Evolutionary conservation across 2,113 vertebrate species (phyloP).

Genomic region (Taurulus bubalis): DNA sequence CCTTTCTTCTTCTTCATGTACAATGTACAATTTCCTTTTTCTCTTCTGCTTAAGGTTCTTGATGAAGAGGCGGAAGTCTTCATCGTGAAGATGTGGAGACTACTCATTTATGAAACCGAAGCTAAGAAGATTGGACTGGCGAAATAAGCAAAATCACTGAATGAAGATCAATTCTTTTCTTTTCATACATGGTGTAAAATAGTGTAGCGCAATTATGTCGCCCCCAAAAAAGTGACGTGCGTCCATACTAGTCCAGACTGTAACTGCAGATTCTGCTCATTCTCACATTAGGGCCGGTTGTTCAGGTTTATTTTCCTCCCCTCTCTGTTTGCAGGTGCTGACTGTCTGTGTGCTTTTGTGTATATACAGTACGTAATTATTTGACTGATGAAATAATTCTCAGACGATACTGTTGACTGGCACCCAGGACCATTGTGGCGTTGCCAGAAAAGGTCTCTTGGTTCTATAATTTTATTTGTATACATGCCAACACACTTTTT

Average conservation of each 20-base stretch:
- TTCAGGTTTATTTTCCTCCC: conserved; percentile 14
- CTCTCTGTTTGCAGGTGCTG: conserved; percentile 48
- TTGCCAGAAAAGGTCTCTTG: conserved; percentile 11
- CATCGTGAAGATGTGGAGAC: conserved; percentile 99
- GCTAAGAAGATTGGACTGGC: conserved; percentile 99
- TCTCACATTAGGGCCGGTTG: conserved; percentile 26
- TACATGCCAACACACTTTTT: conserved; percentile 25
- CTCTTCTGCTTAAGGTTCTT: conserved; percentile 86
- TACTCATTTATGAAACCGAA: conserved; percentile 99
- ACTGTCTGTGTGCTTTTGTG: conserved; percentile 53
- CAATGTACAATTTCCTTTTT: neutral
- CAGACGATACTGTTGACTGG: conserved; percentile 25
- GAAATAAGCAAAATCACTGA: conserved; percentile 85
- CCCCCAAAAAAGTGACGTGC: conserved; percentile 15
- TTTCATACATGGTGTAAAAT: conserved; percentile 44
- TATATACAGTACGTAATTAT: conserved; percentile 50
- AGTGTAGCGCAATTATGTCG: conserved; percentile 52
- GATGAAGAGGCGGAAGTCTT: conserved; percentile 99
- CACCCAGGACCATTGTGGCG: conserved; percentile 4
- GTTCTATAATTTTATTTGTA: neutral
- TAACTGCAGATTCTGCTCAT: conserved; percentile 35
- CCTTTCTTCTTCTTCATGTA: neutral
- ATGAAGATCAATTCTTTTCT: conserved; percentile 31
- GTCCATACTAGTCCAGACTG: conserved; percentile 30
- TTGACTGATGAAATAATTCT: conserved; percentile 28